Conservation (phyloP, 2,113 vertebrate species). For the Electrona antarctica region DNA sequence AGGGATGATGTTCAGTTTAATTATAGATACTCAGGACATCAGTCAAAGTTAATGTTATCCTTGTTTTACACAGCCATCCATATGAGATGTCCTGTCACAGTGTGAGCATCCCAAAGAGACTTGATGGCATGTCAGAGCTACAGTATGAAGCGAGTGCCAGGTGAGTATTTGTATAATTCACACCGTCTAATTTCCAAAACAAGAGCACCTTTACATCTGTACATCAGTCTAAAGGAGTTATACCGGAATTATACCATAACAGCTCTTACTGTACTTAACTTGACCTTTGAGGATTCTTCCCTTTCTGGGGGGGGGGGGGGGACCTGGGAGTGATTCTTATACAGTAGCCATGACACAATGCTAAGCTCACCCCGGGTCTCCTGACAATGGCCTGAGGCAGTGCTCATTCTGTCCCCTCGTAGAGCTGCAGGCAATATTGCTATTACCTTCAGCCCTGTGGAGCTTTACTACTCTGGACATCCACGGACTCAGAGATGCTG, state of each 20-base stretch:
- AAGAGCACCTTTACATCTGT: slow-evolving; percentile 15
- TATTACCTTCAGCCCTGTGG: slow-evolving; percentile 66
- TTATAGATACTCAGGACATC: slow-evolving; percentile 63
- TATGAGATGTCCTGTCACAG: slow-evolving; percentile 27
- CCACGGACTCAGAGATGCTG: slow-evolving; percentile 53
- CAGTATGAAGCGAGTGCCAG: slow-evolving; percentile 31
- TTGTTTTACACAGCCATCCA: slow-evolving; percentile 62
- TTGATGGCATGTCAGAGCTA: slow-evolving; percentile 25
- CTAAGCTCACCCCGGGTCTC: slow-evolving; percentile 46
- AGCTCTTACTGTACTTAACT: slow-evolving; percentile 31
- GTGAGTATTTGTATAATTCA: slow-evolving; percentile 64
- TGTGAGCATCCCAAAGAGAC: slow-evolving; percentile 38
- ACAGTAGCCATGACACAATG: slow-evolving; percentile 63
- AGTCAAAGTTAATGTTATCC: slow-evolving; percentile 64
- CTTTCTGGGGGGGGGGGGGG: slow-evolving; percentile 19
- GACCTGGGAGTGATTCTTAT: slow-evolving; percentile 66
- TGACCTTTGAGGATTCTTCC: slow-evolving; percentile 33
- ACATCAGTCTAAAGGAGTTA: too few relatives aligned
- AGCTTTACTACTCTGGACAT: slow-evolving; percentile 55
- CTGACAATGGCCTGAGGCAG: slow-evolving; percentile 66
- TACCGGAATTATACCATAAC: too few relatives aligned
- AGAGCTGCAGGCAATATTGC: slow-evolving; percentile 62
- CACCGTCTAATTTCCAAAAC: slow-evolving; percentile 56
- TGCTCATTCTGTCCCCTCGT: slow-evolving; percentile 60
- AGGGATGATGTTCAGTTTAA: slow-evolving; percentile 68